Conservation (phyloP, 2,888 invertebrate species). For the Gryllus longicercus region DNA sequence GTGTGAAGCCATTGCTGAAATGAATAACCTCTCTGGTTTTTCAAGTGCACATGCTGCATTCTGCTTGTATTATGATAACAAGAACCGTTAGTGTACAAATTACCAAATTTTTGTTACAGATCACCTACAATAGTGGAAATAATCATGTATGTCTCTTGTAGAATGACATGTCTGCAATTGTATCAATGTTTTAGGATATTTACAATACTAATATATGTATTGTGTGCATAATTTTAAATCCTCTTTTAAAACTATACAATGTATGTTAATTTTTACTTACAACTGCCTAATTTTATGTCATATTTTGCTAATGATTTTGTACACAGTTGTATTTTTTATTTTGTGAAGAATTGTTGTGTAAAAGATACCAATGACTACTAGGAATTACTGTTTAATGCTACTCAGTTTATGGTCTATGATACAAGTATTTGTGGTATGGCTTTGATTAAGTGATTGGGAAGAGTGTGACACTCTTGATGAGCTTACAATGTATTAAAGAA, state of each 20-base stretch:
- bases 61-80: too few relatives aligned
- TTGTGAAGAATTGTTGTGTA: not conserved
- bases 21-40: too few relatives aligned
- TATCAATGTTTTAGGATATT: constrained; percentile 3
- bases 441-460: not conserved
- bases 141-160: not conserved
- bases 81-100: too few relatives aligned
- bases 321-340: not conserved
- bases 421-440: not conserved
- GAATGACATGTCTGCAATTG: not conserved
- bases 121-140: not conserved
- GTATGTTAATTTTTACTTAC: not conserved
- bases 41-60: too few relatives aligned
- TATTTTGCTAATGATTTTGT: not conserved
- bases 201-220: constrained; percentile 5
- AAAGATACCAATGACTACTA: not conserved
- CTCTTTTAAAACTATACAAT: not conserved
- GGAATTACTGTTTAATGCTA: not conserved
- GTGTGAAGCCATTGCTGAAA: too few relatives aligned
- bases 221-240: not conserved
- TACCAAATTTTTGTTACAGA: not conserved
- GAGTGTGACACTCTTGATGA: not conserved
- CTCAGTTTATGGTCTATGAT: not conserved
- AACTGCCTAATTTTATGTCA: not conserved
- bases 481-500: not conserved